A percentile compares a stretch with the other conserved stretches of the same genome.
Evolutionary conservation across 2,888 invertebrate species (phyloP).

Genomic region (Drosophila phalerata): DNA sequence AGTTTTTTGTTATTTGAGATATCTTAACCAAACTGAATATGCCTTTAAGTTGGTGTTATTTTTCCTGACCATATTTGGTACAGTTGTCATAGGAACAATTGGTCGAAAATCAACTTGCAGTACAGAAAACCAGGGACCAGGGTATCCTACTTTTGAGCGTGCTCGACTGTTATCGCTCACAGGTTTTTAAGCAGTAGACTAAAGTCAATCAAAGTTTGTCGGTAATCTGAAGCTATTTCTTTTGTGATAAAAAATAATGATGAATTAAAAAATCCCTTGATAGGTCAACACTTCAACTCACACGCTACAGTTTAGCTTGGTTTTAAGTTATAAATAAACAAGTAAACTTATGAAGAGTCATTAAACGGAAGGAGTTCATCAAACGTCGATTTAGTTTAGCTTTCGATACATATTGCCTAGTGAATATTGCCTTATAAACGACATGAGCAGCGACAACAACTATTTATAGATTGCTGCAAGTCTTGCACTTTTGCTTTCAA

Average conservation of each 20-base stretch:
- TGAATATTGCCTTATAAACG: constrained; percentile 30
- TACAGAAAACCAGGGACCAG: too few species aligned
- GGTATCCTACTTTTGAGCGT: too few species aligned
- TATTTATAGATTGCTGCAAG: constrained; percentile 58
- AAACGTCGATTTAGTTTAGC: constrained; percentile 12
- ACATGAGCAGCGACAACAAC: constrained; percentile 9
- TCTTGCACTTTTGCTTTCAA: constrained; percentile 64
- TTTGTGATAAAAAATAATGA: constrained; percentile 35
- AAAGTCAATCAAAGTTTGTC: too few species aligned
- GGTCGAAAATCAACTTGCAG: too few species aligned
- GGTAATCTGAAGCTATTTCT: too few species aligned
- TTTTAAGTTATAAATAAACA: constrained; percentile 30
- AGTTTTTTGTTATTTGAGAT: too few species aligned
- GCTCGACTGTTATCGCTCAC: too few species aligned
- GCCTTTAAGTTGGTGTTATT: too few species aligned
- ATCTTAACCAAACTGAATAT: too few species aligned
- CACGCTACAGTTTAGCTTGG: constrained; percentile 6
- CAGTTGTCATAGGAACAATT: too few species aligned
- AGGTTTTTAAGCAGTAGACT: too few species aligned
- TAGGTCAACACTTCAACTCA: not conserved
- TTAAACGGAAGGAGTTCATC: constrained; percentile 15
- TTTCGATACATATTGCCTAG: constrained; percentile 27
- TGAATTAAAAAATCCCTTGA: constrained; percentile 23
- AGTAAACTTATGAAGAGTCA: constrained; percentile 34
- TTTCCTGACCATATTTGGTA: too few species aligned